Percentiles rank a stretch among this genome's conserved stretches.
phyloP scores from a whole-genome alignment of 1,140 invertebrate genomes.

The Zaprionus vittiger region DNA sequence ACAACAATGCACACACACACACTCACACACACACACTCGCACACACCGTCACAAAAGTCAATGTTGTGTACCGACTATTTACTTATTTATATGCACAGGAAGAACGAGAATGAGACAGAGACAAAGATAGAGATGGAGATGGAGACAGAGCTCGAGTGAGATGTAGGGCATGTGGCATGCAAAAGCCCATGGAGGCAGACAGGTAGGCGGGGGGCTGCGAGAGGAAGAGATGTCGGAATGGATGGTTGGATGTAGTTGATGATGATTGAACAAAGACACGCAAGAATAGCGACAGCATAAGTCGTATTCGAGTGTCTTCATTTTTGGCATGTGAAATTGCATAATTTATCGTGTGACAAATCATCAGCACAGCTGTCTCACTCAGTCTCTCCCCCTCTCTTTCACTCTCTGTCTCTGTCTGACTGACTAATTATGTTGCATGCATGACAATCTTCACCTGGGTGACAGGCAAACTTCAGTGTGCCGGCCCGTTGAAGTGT shows the following conservation, averaged over 20 bases:
- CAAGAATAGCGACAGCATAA: constrained; percentile 53
- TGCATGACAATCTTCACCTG: constrained; percentile 33
- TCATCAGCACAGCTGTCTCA: constrained; percentile 63
- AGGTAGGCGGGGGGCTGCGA: not conserved
- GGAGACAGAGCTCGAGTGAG: constrained; percentile 31
- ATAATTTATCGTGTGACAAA: constrained; percentile 83
- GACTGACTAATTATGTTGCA: constrained; percentile 62
- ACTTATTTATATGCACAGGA: constrained; percentile 70
- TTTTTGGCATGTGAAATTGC: constrained; percentile 78
- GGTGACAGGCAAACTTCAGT: constrained; percentile 26
- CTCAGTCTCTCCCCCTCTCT: not conserved
- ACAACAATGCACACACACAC: constrained; percentile 32
- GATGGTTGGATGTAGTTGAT: constrained; percentile 51
- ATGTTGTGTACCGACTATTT: constrained; percentile 66
- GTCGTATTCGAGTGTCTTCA: constrained; percentile 47
- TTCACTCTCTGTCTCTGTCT: not conserved
- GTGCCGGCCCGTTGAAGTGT: constrained; percentile 42
- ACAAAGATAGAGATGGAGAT: constrained; percentile 1
- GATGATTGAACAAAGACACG: constrained; percentile 79
- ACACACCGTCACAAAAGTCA: constrained; percentile 64
- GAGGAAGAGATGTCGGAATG: constrained; percentile 45
- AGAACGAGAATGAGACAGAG: constrained; percentile 6
- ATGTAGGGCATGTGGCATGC: constrained; percentile 60
- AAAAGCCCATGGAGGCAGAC: constrained; percentile 54
- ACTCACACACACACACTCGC: constrained; percentile 29